phyloP scores from a whole-genome alignment of 1,140 invertebrate species.

The Pissodes strobi region DNA sequence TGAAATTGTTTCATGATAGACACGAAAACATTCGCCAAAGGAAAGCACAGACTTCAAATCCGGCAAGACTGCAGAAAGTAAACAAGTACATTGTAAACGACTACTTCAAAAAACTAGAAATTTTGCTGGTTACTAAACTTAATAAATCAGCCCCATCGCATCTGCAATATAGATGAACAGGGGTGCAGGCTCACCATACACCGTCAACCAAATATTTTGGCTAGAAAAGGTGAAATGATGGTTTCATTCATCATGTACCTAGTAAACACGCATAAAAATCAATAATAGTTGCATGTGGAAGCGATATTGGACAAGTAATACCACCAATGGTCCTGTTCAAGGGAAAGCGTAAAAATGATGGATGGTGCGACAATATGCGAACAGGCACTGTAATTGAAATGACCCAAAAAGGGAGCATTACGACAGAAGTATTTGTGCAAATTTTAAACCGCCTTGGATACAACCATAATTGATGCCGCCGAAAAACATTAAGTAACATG shows the following conservation, averaged over 20 bases:
- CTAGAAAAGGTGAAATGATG: no score
- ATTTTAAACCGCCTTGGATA: slow-evolving; percentile 48
- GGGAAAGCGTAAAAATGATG: slow-evolving; percentile 46
- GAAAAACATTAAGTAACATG: slow-evolving; percentile 49
- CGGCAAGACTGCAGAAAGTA: slow-evolving; percentile 50
- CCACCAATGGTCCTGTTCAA: slow-evolving; percentile 55
- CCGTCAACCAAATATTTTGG: slow-evolving; percentile 48
- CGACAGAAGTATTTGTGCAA: slow-evolving; percentile 44
- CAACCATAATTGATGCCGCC: slow-evolving; percentile 44
- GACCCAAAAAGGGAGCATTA: slow-evolving; percentile 54
- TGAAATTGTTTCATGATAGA: slow-evolving; percentile 39
- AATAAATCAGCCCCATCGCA: slow-evolving; percentile 41
- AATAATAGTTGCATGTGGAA: slow-evolving; percentile 51
- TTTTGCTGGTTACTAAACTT: slow-evolving; percentile 42
- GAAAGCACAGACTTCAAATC: slow-evolving; percentile 50
- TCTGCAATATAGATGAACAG: slow-evolving; percentile 58
- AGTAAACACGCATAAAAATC: slow-evolving; percentile 52
- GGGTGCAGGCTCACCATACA: slow-evolving; percentile 53
- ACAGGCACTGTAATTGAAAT: slow-evolving; percentile 44
- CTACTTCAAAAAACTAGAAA: slow-evolving; percentile 47
- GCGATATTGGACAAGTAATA: slow-evolving; percentile 50
- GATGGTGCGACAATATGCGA: slow-evolving; percentile 46
- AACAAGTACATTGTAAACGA: no score
- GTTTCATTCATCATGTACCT: slow-evolving; percentile 47
- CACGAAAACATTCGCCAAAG: slow-evolving; percentile 37